phyloP scores from a whole-genome alignment of 2,797 vertebrate genomes.

The Scolopax bukidnonensis region DNA sequence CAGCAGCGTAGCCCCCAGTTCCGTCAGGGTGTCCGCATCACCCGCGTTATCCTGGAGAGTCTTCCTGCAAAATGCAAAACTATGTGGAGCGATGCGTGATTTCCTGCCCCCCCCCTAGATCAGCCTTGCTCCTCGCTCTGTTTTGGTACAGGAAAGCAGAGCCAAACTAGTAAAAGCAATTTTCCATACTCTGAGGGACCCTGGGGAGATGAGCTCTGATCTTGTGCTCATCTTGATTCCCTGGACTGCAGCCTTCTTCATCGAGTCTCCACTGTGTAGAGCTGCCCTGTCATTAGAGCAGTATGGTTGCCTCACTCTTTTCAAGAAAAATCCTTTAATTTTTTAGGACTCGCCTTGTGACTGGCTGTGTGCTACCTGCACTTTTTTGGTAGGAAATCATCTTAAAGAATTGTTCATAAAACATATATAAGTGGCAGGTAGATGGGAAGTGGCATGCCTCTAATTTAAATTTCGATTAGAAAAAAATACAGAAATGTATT shows the following conservation, averaged over 20 bases:
- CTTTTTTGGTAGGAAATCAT: conserved; percentile 18
- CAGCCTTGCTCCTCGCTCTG: neutral
- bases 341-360: neutral
- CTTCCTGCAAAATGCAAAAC: neutral
- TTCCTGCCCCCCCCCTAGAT: neutral
- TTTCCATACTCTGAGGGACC: neutral
- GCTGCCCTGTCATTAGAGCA: neutral
- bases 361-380: neutral
- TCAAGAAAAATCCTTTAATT: conserved; percentile 43
- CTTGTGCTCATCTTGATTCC: neutral
- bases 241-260: neutral
- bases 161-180: conserved; percentile 19
- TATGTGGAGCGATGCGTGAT: neutral
- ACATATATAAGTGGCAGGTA: conserved; percentile 57
- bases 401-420: conserved; percentile 69
- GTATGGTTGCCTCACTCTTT: neutral
- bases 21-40: rapidly evolving
- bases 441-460: conserved; percentile 63
- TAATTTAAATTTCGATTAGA: conserved; percentile 78
- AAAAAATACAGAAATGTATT: conserved; percentile 75
- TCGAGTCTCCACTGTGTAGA: neutral
- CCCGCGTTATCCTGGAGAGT: neutral
- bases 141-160: neutral
- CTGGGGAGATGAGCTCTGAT: conserved; percentile 3
- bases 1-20: neutral